Evolutionary conservation across 2,888 invertebrate species (phyloP), one percentile per base, ranked within the genome.

Genomic region (Dasysyrphus tricinctus): DNA sequence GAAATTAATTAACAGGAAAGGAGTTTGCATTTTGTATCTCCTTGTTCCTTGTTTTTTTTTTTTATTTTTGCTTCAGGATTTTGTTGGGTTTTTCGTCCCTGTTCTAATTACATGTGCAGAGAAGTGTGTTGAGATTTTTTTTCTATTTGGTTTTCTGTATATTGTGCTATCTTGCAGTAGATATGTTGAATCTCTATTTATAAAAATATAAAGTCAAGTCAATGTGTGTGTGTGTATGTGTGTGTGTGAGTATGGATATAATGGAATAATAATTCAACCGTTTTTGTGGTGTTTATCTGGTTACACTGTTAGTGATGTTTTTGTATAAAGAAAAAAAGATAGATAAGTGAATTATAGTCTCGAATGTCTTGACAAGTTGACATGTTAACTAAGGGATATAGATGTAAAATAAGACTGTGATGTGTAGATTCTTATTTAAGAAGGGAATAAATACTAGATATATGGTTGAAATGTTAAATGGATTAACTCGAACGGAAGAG

Each of bases 1-100:
- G 72, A 84, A 84, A 80, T 80, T 84, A 80, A 84, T 80, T 80
- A 80, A 84, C 72, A 80, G 57, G 59, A 75, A 80, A 72, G 72
- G 72, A 84, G 74, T 44, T 83, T 29, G 59, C 65, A 72, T 75
- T 63, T 39, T 44, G n/a, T 65, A 65, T 63, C 24, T 44, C 11
- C 34, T 57, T 34, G 37, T 39, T 59, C 44, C 61, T 70, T 70
- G 19, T 61, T 37, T 11, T 19, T 37, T 6, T n/a, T 34, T 14
- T 49, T 56, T 57, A 12, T 19, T 37, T 14, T 42, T 19, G 37
- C 1, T 44, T 24, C 8, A 42, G 42, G 44, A 14, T 49, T 49
- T n/a, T 11, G 44, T 54, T 56, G n/a, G 61, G 54, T 61, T 61
- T 56, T 37, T 78, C 54, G 70, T 75, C 29, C 57, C 29, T 39